Evolutionary conservation across 2,113 vertebrate species (phyloP).

Genomic region (Nipponia nippon): DNA sequence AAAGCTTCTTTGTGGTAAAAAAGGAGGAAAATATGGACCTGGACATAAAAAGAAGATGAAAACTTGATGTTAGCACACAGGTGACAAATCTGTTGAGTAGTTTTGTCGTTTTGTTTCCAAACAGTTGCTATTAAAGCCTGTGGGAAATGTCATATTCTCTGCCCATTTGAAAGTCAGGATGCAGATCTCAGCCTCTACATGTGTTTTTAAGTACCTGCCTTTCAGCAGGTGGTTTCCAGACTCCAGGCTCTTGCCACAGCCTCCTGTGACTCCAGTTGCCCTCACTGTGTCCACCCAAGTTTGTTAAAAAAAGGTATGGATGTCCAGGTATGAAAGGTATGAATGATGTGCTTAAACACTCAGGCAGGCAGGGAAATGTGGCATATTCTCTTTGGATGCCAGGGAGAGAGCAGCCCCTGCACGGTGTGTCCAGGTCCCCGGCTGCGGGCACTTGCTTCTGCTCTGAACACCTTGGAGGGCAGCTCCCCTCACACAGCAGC

Average conservation of each 20-base stretch:
- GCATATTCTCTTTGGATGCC: rapidly evolving
- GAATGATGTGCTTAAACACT: not conserved
- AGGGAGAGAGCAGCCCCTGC: not conserved
- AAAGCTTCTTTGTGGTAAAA: not conserved
- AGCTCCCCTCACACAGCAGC: not conserved
- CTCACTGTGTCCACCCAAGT: not conserved
- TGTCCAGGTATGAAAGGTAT: not conserved
- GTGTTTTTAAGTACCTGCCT: not conserved
- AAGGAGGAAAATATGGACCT: not conserved
- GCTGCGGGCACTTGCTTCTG: not conserved
- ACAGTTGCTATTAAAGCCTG: not conserved
- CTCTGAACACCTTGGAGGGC: not conserved
- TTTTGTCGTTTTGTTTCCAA: not conserved
- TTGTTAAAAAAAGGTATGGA: not conserved
- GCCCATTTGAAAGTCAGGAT: not conserved
- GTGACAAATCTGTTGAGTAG: not conserved
- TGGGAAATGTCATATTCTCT: not conserved
- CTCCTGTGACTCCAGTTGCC: not conserved
- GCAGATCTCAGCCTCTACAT: not conserved
- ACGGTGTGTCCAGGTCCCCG: rapidly evolving
- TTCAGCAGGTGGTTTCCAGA: not conserved
- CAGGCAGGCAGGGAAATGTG: not conserved
- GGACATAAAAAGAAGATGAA: not conserved
- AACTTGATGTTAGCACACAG: not conserved
- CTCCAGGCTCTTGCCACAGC: not conserved